Base-by-base conservation (phyloP, 2,113 vertebrate species). In the Bungarus multicinctus region DNA sequence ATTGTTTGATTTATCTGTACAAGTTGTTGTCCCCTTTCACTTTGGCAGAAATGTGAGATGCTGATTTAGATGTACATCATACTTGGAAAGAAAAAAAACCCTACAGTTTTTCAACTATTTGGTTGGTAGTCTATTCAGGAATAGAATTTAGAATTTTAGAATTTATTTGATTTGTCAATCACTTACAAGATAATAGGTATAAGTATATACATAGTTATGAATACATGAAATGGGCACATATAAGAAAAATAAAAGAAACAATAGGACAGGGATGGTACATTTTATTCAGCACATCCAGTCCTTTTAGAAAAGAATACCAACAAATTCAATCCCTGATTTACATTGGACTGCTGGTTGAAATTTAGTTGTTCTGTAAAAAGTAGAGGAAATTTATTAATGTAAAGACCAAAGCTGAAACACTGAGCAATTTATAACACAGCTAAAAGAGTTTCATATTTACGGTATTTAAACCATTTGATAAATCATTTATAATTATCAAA, bases 41-140 rank as follows among this genome's bases (percentile, higher is more conserved):
- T 85, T 89, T 47, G 54, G n/a, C 52, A 86, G 30, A 92, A 74
- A 69, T 91, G 87, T 94, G 4, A 87, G 94, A 95, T 74, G 39
- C 4, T 93, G 54, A 89, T 85, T 91, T 89, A 91, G 64, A 89
- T 90, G 20, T 27, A 90, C n/a, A 87, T 50, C n/a, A 43, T 58
- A 16, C 34, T 92, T 30, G 30, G 27, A 14, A 14, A 14, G 30
- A 39, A 93, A 74, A 52, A 50, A 81, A 93, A 60, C 16, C 93
- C 43, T 47, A 89, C 27, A 91, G 81, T 5, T 45, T 11, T 94
- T 30, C 45, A 91, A 3, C 25, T 88, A 74, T 1, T 3, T 94
- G 8, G 60, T 53, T 92, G 14, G 34, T 74, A 91, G 74, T 18
- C 60, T 22, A 90, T 20, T 23, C 0, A 2, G 91, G 0, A 74